phyloP scores from a whole-genome alignment of 2,888 invertebrate genomes.

The Clanis bilineata region DNA sequence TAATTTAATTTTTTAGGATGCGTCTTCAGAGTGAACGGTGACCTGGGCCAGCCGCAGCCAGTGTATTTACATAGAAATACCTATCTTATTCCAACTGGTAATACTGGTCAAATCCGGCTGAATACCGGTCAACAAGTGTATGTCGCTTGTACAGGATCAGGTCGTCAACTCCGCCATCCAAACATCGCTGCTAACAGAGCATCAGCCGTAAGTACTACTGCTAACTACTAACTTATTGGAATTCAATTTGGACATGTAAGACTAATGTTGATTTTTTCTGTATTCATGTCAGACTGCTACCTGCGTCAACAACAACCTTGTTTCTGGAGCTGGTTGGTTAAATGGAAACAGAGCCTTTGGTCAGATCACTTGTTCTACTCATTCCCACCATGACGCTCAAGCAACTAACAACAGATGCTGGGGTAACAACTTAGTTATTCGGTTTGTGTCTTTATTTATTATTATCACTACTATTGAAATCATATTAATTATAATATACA shows the following conservation, averaged over 20 bases:
- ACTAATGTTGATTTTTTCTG: background rate
- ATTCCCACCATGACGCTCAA: constrained; percentile 62
- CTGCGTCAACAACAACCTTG: constrained; percentile 53
- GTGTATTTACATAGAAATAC: constrained; percentile 73
- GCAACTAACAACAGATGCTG: constrained; percentile 66
- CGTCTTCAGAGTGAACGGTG: constrained; percentile 68
- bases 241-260: no score
- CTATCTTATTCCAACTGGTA: constrained; percentile 57
- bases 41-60: constrained; percentile 82
- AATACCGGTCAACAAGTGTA: constrained; percentile 54
- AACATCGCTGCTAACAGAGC: constrained; percentile 44
- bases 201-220: constrained; percentile 58
- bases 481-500: no score
- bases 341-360: constrained; percentile 59
- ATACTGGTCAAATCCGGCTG: constrained; percentile 53
- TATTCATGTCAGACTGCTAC: constrained; percentile 53
- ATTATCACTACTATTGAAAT: background rate
- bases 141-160: constrained; percentile 61
- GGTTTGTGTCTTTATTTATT: constrained; percentile 40
- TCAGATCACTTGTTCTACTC: constrained; percentile 60
- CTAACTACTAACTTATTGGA: no score
- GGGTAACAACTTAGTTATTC: constrained; percentile 64
- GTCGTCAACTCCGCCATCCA: constrained; percentile 56
- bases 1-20: constrained; percentile 53
- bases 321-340: constrained; percentile 63